Conservation (phyloP, 2,113 vertebrate genomes). For the Hydropotes inermis region DNA sequence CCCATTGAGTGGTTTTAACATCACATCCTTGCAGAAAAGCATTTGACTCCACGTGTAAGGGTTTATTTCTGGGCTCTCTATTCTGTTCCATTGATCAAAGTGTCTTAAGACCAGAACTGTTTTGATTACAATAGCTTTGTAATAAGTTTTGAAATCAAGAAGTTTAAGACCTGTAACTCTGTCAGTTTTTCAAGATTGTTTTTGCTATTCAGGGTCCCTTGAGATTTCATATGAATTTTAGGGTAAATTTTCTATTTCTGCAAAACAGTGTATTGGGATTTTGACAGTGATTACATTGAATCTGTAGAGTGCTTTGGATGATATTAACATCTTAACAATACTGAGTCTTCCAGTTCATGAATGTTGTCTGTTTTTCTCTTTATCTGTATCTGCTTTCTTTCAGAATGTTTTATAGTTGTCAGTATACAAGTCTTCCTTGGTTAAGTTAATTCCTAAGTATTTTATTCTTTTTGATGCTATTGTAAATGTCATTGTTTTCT, state of each 20-base stretch:
- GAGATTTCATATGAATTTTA: neutral
- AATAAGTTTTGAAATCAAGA: neutral
- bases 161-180: neutral
- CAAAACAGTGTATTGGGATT: neutral
- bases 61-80: neutral
- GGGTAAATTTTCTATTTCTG: neutral
- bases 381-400: neutral
- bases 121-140: neutral
- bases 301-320: neutral
- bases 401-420: neutral
- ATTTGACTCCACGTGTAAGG: neutral
- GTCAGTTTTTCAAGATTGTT: neutral
- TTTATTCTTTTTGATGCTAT: neutral
- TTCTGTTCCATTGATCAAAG: neutral
- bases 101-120: neutral
- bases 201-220: neutral
- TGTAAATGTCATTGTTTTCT: neutral
- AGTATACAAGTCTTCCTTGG: neutral
- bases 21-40: neutral
- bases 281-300: neutral
- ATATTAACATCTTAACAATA: neutral
- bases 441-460: neutral
- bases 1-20: neutral
- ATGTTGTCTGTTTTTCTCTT: neutral
- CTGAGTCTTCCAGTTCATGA: neutral